Percentiles rank a stretch among this genome's conserved stretches.
These are phyloP conservation scores for Calephelis nemesis DNA, from an alignment of 1,140 invertebrate genomes.

Conservation along the genomic window DNA sequence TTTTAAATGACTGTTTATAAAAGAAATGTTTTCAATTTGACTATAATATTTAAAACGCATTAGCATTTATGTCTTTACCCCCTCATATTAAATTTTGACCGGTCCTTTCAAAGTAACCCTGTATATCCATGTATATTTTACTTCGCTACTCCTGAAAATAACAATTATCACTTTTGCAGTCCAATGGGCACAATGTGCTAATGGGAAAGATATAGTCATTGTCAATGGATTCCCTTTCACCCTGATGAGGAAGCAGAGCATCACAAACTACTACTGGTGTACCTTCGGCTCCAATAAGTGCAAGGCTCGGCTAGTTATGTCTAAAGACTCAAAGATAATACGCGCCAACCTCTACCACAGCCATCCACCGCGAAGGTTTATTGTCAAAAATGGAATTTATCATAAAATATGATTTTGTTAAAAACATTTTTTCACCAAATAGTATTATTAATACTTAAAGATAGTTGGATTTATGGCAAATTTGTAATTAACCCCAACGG, in stretches of 20 bases:
- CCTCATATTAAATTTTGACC: too few species aligned
- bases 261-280: slow-evolving; percentile 28
- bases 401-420: slow-evolving; percentile 10
- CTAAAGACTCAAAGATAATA: slow-evolving; percentile 22
- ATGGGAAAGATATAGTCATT: slow-evolving; percentile 29
- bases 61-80: too few species aligned
- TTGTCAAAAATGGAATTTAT: slow-evolving; percentile 25
- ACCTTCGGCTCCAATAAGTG: slow-evolving; percentile 29
- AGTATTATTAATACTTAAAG: too few species aligned
- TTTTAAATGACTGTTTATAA: too few species aligned
- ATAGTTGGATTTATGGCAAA: too few species aligned
- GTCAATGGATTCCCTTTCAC: slow-evolving; percentile 33
- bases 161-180: slow-evolving; percentile 28
- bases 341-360: slow-evolving; percentile 22
- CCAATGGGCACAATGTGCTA: slow-evolving; percentile 17
- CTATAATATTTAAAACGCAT: too few species aligned
- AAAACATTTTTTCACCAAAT: not conserved
- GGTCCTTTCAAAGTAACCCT: too few species aligned
- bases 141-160: not conserved
- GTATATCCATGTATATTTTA: too few species aligned
- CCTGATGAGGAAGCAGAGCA: slow-evolving; percentile 21
- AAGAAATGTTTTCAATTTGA: too few species aligned
- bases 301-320: slow-evolving; percentile 28
- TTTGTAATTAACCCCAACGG: too few species aligned
- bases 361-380: slow-evolving; percentile 25